These are phyloP conservation scores for Otolemur crassicaudatus DNA, from an alignment of 2,797 vertebrate species.

Conservation along the genomic window DNA sequence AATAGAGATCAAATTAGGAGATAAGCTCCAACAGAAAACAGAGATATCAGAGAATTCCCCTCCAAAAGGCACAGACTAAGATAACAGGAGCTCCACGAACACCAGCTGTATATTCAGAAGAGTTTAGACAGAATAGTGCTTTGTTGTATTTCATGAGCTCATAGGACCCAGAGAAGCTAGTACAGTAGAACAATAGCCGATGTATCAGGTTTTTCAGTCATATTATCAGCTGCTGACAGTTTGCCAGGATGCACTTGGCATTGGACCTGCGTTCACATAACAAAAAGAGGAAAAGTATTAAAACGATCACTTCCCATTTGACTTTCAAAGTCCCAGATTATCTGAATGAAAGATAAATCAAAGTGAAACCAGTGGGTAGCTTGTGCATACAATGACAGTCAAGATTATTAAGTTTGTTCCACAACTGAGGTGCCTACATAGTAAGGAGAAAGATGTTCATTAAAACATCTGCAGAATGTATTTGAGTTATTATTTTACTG, in stretches of 20 bases:
- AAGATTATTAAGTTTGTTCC: background rate
- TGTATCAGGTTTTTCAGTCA: slow-evolving; percentile 75
- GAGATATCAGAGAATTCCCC: slow-evolving; percentile 44
- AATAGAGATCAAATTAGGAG: slow-evolving; percentile 43
- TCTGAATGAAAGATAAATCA: slow-evolving; percentile 39
- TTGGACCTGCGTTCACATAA: slow-evolving; percentile 32
- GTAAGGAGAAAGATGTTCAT: background rate
- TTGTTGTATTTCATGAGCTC: slow-evolving; percentile 82
- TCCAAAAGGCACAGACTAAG: slow-evolving; percentile 46
- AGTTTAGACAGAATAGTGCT: slow-evolving; percentile 75
- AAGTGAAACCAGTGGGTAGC: background rate
- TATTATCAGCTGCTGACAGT: slow-evolving; percentile 61
- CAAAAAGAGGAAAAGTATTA: slow-evolving; percentile 43
- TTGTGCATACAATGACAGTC: background rate
- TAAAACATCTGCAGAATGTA: background rate
- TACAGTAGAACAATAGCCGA: slow-evolving; percentile 61
- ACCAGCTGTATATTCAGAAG: slow-evolving; percentile 46
- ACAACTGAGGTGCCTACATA: background rate
- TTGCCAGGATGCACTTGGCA: slow-evolving; percentile 59
- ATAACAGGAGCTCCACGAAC: slow-evolving; percentile 68
- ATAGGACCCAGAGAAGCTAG: slow-evolving; percentile 49
- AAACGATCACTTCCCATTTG: slow-evolving; percentile 32
- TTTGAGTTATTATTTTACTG: background rate
- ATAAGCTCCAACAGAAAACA: slow-evolving; percentile 46
- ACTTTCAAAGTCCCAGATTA: slow-evolving; percentile 37